Evolutionary conservation across 1,140 invertebrate genomes (phyloP), one percentile per base, ranked within the genome.

Genomic region (Pachypeltis micranthus): DNA sequence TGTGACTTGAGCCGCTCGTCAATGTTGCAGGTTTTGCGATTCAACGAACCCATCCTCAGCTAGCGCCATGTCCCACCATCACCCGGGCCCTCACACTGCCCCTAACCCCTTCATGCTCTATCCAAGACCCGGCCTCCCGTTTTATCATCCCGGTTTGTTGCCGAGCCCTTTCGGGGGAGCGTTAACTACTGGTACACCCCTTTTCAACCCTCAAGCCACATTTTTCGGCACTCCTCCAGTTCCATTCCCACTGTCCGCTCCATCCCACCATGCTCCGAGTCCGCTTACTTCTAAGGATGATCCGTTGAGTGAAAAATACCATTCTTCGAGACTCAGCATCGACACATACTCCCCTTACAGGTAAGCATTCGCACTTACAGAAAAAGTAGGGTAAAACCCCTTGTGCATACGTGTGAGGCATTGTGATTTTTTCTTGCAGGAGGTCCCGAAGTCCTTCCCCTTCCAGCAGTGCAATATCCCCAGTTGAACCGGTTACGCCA

Each of bases 21-120:
- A 39, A n/a, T 39, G 34, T 51, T 21, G 19, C 47, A 61, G 63
- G 24, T 91, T 89, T 71, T 91, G 88, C 72, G 88, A 91, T 69
- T 83, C 85, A 16, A 63, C 62, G 0, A 61, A 68, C 27, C 63
- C 55, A n/a, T 51, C 60, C 21, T 47, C 63, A 10, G 28, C 47
- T 2, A 27, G 59, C 10, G n/a, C 44, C 59, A 60, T 34, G 62
- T 47, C 27, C n/a, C 63, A 39, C 39, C 68, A 44, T 24, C 70
- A 26, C 26, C 62, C 16, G 51, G 79, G 80, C 74, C 80, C 72
- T 67, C 47, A 51, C 47, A 3, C 73, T 71, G 61, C 76, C 74
- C 75, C 80, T 0, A 85, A 82, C 69, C 85, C 85, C 0, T 86
- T 87, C 68, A 77, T 85, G 3, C 80, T 87, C 69, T 89, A 86